A percentile compares a stretch with the other conserved stretches of the same genome.
Conservation (phyloP, 37 sponge, comb jelly and placozoan species). For the Theonella swinhoei region DNA sequence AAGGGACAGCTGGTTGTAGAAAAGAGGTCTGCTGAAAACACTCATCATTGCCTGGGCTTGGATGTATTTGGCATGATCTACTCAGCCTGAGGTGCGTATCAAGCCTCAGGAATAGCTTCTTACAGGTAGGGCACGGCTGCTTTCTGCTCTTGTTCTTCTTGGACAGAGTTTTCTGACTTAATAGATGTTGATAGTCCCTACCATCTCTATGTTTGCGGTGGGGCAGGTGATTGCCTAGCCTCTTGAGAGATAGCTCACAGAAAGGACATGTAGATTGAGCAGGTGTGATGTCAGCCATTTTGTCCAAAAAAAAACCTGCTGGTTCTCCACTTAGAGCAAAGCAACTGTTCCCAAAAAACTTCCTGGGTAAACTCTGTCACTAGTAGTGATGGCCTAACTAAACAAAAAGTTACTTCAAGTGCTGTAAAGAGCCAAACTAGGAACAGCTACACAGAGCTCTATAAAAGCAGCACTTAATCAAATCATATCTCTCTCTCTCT, state of each 20-base stretch:
- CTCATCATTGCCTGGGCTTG: neutral
- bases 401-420: no score
- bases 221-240: neutral
- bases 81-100: conserved; percentile 4
- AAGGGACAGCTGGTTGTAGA: neutral
- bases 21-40: no score
- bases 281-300: no score
- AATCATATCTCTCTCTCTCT: no score
- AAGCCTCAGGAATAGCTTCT: neutral
- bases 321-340: no score
- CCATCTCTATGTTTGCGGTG: neutral
- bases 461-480: no score
- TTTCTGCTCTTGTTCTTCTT: neutral
- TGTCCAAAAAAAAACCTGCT: no score
- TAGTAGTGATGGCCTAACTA: no score
- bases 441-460: no score
- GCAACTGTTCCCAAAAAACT: no score
- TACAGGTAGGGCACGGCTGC: neutral
- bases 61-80: neutral
- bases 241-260: neutral
- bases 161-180: neutral
- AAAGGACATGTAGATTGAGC: conserved; percentile 5
- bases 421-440: no score
- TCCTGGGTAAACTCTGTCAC: no score
- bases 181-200: neutral